These are phyloP conservation scores for Siniperca knerii DNA, from an alignment of 2,113 vertebrate species.

Conservation along the genomic window DNA sequence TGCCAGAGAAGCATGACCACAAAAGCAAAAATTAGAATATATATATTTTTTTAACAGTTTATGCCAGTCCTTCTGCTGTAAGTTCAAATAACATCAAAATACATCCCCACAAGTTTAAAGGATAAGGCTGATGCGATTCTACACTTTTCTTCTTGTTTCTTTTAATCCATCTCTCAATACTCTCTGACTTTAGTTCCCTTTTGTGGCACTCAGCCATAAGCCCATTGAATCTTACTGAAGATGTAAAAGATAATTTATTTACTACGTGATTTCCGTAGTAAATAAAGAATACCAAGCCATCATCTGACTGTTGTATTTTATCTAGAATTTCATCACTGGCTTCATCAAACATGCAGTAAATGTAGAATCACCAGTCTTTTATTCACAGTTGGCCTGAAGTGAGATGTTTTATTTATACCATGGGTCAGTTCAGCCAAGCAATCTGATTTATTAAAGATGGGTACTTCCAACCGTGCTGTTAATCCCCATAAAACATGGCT, in stretches of 20 bases:
- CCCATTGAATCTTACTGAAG: not conserved
- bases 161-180: not conserved
- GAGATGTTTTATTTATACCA: conserved; percentile 65
- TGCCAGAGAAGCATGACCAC: not conserved
- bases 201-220: not conserved
- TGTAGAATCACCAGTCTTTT: conserved; percentile 5
- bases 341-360: conserved; percentile 18
- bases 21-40: not conserved
- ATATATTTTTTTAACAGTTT: not conserved
- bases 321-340: not conserved
- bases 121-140: not conserved
- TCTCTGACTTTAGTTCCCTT: not conserved
- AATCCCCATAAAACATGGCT: conserved; percentile 38
- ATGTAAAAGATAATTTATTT: not conserved
- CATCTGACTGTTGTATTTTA: not conserved
- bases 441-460: conserved; percentile 56
- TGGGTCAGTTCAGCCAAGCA: conserved; percentile 22
- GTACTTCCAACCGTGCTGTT: conserved; percentile 24
- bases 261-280: not conserved
- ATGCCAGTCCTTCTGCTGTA: not conserved
- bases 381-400: conserved; percentile 20
- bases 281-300: not conserved
- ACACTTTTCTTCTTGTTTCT: not conserved
- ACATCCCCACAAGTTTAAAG: not conserved
- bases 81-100: not conserved